A percentile compares a stretch with the other conserved stretches of the same genome.
Evolutionary conservation across 2,888 invertebrate species (phyloP).

Genomic region (Octonoba sinensis): DNA sequence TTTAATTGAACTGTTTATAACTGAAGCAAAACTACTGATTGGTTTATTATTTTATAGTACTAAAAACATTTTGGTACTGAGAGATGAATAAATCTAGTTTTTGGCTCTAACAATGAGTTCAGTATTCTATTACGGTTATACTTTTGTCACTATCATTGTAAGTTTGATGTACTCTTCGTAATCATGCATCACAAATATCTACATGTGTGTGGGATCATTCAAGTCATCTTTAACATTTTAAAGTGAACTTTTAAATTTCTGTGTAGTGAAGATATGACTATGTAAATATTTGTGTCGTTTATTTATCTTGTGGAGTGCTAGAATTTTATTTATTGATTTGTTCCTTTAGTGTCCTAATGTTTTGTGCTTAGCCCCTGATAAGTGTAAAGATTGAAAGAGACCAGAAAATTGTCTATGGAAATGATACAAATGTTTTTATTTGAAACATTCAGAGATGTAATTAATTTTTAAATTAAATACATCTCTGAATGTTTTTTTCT

Average conservation of each 20-base stretch:
- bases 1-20: too few species aligned
- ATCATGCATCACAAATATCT: constrained; percentile 28
- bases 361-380: neutral
- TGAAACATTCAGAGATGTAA: too few species aligned
- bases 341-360: constrained; percentile 38
- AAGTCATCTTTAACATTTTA: constrained; percentile 19
- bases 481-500: too few species aligned
- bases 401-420: too few species aligned
- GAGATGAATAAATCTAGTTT: too few species aligned
- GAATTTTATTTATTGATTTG: constrained; percentile 59
- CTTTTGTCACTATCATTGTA: constrained; percentile 27
- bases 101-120: constrained; percentile 26
- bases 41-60: too few species aligned
- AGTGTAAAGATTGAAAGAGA: too few species aligned
- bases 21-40: too few species aligned
- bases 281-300: constrained; percentile 39
- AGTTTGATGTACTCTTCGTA: constrained; percentile 24
- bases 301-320: constrained; percentile 25
- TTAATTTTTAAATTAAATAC: too few species aligned
- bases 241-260: neutral
- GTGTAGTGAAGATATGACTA: constrained; percentile 11
- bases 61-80: too few species aligned
- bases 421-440: too few species aligned
- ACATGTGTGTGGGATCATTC: constrained; percentile 24
- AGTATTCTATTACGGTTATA: constrained; percentile 60